Percentiles rank a stretch among this genome's conserved stretches.
Conservation (phyloP, 1,140 invertebrate genomes). For the Daktulosphaira vitifoliae region DNA sequence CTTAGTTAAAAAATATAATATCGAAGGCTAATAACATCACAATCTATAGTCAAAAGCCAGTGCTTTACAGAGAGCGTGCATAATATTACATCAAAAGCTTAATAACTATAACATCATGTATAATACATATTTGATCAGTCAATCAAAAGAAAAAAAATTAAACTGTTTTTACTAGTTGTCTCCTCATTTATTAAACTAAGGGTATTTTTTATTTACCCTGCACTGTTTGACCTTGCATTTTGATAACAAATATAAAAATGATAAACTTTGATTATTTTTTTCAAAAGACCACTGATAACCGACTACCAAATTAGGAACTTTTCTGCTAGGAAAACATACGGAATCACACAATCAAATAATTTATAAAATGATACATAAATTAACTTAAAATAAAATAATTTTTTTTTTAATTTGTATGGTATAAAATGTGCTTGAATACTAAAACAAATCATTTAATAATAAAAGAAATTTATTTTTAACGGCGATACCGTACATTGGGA, state of each 20-base stretch:
- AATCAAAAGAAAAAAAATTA: conserved; percentile 22
- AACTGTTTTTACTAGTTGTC: neutral
- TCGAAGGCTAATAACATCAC: conserved; percentile 1
- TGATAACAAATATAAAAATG: conserved; percentile 24
- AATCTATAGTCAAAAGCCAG: neutral
- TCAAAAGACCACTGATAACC: conserved; percentile 20
- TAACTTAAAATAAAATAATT: neutral
- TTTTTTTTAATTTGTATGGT: conserved; percentile 23
- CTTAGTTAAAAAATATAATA: conserved; percentile 1
- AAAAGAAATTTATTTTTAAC: conserved; percentile 2
- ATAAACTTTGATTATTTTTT: conserved; percentile 28
- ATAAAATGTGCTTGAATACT: conserved; percentile 22
- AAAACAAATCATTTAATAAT: neutral
- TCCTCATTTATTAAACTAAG: neutral
- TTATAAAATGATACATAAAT: conserved; percentile 21
- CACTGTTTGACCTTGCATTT: conserved; percentile 14
- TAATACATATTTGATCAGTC: conserved; percentile 32
- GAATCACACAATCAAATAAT: conserved; percentile 13
- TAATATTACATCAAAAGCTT: conserved; percentile 25
- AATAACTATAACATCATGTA: conserved; percentile 22
- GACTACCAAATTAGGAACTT: conserved; percentile 30
- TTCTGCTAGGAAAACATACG: conserved; percentile 28
- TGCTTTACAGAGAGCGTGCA: conserved; percentile 28
- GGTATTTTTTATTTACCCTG: conserved; percentile 16
- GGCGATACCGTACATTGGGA: neutral